These are phyloP conservation scores for Portevinia maculata DNA, from an alignment of 2,888 invertebrate species.

Conservation along the genomic window DNA sequence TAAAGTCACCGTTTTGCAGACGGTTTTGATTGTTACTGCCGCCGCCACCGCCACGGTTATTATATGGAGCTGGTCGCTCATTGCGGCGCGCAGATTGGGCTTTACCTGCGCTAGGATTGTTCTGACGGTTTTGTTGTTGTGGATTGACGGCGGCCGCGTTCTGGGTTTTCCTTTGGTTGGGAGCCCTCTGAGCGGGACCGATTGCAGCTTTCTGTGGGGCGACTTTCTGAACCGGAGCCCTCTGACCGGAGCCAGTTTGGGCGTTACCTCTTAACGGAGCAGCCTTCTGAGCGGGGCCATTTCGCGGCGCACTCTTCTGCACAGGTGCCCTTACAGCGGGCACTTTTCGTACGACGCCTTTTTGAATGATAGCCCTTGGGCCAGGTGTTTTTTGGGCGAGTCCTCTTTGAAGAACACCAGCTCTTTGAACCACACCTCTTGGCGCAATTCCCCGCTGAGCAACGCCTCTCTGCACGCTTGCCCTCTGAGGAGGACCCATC, in stretches of 20 bases:
- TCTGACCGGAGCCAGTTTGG: background rate
- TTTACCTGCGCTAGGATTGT: conserved; percentile 12
- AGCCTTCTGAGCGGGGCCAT: background rate
- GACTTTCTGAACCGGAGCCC: conserved; percentile 3
- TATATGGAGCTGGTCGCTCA: conserved; percentile 58
- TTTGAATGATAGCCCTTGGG: background rate
- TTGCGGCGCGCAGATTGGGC: conserved; percentile 40
- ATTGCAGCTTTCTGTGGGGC: conserved; percentile 8
- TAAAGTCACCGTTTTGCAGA: conserved; percentile 28
- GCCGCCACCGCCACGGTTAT: conserved; percentile 14
- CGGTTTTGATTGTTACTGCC: conserved; percentile 5
- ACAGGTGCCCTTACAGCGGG: background rate
- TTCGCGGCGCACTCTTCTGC: background rate
- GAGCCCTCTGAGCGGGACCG: conserved; percentile 10
- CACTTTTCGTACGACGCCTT: background rate
- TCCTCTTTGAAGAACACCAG: background rate
- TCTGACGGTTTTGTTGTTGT: conserved; percentile 36
- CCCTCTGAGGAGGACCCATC: background rate
- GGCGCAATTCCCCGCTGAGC: background rate
- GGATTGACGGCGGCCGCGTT: background rate
- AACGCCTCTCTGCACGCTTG: background rate
- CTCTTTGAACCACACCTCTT: background rate
- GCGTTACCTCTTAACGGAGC: background rate
- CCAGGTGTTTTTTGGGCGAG: background rate
- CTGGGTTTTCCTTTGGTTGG: conserved; percentile 3